Evolutionary conservation across 2,113 vertebrate species (phyloP), one percentile per base, ranked within the genome.

Genomic region (Puntigrus tetrazona): DNA sequence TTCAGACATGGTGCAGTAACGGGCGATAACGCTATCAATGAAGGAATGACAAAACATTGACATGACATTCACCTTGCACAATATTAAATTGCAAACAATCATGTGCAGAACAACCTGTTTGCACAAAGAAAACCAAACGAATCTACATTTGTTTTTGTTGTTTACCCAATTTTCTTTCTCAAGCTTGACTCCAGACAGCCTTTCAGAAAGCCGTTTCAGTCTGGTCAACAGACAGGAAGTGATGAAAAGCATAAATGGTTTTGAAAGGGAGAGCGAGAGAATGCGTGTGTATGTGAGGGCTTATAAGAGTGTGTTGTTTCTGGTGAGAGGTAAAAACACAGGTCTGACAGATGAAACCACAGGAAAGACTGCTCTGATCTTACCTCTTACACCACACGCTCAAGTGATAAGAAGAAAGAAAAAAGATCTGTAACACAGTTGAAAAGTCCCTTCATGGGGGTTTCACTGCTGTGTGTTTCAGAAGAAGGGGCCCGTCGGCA

Each of bases 321-420:
- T 84, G 70, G 55, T 84, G 74, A 74, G 36, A 81, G 34, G 79
- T 85, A 81, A 65, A 85, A 82, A 91, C 86, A 78, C 87, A 87
- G 87, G 89, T 85, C 84, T 91, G 76, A 90, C 81, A 93, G 83
- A 91, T 85, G 84, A 79, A 94, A 93, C 93, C 93, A 93, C 93
- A 94, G 92, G 91, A 94, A 93, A 89, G 89, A 86, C 76, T 87
- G 87, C 90, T 70, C 22, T 91, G 92, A 93, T 88, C 82, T 88
- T 85, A 91, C 91, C 89, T 87, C 83, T 84, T 84, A 84, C 89
- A 88, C 88, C 85, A 87, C 45, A 63, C 36, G 67, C 83, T 25
- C 88, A 88, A n/a, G 88, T 79, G 86, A 91, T 90, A 93, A 92
- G 92, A 65, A 83, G 80, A 82, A 84, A 78, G 77, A 86, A 84